Conservation (phyloP, 2,797 vertebrate genomes). For the Fringilla coelebs region DNA sequence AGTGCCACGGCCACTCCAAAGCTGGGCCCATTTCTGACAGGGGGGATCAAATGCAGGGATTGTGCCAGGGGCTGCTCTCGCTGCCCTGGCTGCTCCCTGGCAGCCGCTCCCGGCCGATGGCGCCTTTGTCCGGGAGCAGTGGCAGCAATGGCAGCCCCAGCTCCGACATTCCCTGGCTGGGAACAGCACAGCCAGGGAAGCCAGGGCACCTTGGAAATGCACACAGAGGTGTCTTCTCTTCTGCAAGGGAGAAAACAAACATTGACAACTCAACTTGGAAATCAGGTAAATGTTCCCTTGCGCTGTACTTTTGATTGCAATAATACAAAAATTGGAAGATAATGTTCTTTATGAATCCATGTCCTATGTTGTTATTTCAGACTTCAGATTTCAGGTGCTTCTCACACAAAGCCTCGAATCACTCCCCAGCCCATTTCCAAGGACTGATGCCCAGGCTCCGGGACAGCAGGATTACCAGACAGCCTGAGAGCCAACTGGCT, state of each 20-base stretch:
- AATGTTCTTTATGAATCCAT: neutral
- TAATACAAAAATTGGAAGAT: neutral
- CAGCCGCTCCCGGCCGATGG: neutral
- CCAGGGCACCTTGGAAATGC: neutral
- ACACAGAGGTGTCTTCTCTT: neutral
- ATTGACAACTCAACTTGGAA: neutral
- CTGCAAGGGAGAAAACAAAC: neutral
- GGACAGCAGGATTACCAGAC: neutral
- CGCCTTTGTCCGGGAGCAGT: neutral
- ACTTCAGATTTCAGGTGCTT: neutral
- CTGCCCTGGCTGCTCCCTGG: neutral
- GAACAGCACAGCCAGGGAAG: neutral
- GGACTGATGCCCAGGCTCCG: neutral
- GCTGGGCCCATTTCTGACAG: neutral
- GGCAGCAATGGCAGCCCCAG: neutral
- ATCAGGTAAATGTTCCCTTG: neutral
- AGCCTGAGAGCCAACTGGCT: neutral
- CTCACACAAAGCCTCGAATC: neutral
- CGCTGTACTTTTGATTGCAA: neutral
- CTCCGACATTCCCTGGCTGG: no score
- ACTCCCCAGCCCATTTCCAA: neutral
- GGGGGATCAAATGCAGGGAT: neutral
- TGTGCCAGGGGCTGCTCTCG: neutral
- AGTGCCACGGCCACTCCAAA: accelerated
- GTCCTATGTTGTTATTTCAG: neutral